Conservation (phyloP, 2,888 invertebrate species). For the Iselma pallidipennis region DNA sequence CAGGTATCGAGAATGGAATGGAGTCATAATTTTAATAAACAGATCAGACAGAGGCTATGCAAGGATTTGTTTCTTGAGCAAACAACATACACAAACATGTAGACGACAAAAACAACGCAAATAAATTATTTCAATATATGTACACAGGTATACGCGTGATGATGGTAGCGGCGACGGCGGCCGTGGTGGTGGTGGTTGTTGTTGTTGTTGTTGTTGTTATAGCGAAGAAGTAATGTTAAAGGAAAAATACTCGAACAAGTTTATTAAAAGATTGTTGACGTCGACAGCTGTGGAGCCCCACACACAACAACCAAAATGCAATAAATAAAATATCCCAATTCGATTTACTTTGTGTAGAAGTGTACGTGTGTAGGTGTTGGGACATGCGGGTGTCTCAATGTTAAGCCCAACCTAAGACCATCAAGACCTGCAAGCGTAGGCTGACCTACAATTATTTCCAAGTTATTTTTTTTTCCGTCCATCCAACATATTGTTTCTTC, state of each 20-base stretch:
- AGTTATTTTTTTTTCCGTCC: conserved; percentile 25
- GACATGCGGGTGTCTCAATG: conserved; percentile 31
- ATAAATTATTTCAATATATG: background rate
- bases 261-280: background rate
- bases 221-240: too few relatives aligned
- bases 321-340: conserved; percentile 51
- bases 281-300: background rate
- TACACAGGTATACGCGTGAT: background rate
- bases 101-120: background rate
- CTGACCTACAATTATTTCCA: conserved; percentile 36
- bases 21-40: conserved; percentile 6
- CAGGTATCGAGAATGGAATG: conserved; percentile 1
- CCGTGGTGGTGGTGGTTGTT: background rate
- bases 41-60: conserved; percentile 2
- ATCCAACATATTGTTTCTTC: conserved; percentile 18
- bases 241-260: background rate
- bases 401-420: conserved; percentile 23
- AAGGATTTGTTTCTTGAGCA: background rate
- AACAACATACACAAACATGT: background rate
- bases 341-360: conserved; percentile 4
- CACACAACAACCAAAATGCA: conserved; percentile 43
- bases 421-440: conserved; percentile 34
- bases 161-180: background rate
- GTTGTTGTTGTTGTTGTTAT: too few relatives aligned
- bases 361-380: conserved; percentile 16